These are phyloP conservation scores for Drosophila lowei DNA, from an alignment of 1,140 invertebrate genomes.

Conservation along the genomic window DNA sequence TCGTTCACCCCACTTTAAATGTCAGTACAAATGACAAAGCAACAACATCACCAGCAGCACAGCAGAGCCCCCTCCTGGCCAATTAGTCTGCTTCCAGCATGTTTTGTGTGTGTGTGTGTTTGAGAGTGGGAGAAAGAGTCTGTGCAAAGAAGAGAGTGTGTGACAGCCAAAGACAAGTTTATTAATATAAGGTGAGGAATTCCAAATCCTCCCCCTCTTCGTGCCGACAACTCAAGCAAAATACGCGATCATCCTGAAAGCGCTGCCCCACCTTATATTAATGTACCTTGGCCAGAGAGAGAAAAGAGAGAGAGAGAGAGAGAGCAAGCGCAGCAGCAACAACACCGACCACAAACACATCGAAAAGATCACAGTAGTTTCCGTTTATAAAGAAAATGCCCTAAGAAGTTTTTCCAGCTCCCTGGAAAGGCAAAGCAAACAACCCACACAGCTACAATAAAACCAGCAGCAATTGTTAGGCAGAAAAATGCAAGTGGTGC, in stretches of 20 bases:
- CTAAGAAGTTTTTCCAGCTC: background rate
- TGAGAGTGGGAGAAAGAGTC: no score
- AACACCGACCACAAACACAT: constrained; percentile 30
- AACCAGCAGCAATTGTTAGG: constrained; percentile 48
- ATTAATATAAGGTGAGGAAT: no score
- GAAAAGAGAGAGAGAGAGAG: no score
- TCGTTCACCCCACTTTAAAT: constrained; percentile 80
- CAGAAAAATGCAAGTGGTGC: constrained; percentile 59
- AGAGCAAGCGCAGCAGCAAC: constrained; percentile 10
- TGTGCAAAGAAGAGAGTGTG: no score
- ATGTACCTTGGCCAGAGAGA: no score
- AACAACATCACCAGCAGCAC: background rate
- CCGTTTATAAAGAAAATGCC: constrained; percentile 3
- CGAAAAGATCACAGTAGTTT: constrained; percentile 22
- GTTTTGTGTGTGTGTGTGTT: no score
- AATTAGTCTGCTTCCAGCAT: constrained; percentile 29
- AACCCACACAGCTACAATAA: constrained; percentile 25
- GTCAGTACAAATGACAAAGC: constrained; percentile 61
- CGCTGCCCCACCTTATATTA: no score
- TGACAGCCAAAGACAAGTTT: no score
- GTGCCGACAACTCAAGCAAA: no score
- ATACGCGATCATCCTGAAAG: no score
- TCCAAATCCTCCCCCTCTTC: no score
- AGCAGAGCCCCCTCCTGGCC: constrained; percentile 17
- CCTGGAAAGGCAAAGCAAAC: constrained; percentile 13